phyloP scores from a whole-genome alignment of 2,797 vertebrate species.

The Astyanax mexicanus region DNA sequence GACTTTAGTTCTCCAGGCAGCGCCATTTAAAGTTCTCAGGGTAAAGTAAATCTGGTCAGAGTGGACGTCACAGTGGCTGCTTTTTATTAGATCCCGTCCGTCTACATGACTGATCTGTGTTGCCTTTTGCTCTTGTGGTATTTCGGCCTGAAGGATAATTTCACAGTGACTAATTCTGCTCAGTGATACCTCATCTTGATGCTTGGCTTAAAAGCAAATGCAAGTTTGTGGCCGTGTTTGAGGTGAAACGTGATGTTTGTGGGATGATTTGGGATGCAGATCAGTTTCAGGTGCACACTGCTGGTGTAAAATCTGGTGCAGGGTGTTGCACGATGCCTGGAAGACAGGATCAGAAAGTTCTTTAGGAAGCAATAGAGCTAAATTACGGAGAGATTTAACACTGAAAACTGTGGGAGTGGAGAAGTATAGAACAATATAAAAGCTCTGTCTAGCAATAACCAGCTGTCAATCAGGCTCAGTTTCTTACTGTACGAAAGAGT shows the following conservation, averaged over 20 bases:
- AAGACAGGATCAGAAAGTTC: background rate
- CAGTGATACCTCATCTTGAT: constrained; percentile 46
- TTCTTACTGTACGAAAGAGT: too few relatives aligned
- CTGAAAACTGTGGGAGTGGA: background rate
- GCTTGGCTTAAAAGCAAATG: constrained; percentile 1
- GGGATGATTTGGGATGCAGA: constrained; percentile 22
- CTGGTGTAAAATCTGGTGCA: constrained; percentile 1
- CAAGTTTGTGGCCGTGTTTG: background rate
- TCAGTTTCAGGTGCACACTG: background rate
- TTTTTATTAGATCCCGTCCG: constrained; percentile 31
- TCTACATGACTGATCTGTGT: constrained; percentile 45
- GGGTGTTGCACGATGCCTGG: background rate
- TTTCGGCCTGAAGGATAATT: constrained; percentile 48
- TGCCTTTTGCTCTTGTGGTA: constrained; percentile 37
- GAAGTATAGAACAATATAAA: background rate
- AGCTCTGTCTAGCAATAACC: too few relatives aligned
- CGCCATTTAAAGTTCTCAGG: constrained; percentile 34
- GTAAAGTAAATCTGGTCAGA: constrained; percentile 37
- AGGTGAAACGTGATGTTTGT: constrained; percentile 6
- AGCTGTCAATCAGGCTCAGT: too few relatives aligned
- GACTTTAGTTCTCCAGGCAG: constrained; percentile 27
- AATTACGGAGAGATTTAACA: background rate
- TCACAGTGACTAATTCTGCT: constrained; percentile 54
- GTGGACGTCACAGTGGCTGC: constrained; percentile 43
- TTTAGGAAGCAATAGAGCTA: background rate